phyloP scores from a whole-genome alignment of 2,113 vertebrate species.

The Psittacula cyanocephala region DNA sequence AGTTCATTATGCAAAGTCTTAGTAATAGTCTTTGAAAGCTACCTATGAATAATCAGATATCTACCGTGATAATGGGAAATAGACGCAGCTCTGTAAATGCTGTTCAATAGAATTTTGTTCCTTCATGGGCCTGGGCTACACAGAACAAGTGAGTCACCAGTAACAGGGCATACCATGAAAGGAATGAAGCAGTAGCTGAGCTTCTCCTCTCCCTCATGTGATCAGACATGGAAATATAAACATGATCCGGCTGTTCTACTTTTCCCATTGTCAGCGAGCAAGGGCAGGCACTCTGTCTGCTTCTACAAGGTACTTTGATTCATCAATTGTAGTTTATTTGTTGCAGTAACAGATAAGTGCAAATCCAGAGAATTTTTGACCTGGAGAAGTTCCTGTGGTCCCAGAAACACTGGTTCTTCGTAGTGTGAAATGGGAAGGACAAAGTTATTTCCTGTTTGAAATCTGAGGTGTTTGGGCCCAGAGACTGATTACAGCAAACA shows the following conservation, averaged over 20 bases:
- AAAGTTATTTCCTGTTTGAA: background rate
- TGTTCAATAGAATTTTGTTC: background rate
- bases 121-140: background rate
- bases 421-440: background rate
- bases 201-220: background rate
- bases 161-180: background rate
- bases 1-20: background rate
- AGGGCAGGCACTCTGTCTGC: background rate
- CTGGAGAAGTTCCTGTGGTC: background rate
- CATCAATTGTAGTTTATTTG: background rate
- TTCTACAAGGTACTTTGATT: background rate
- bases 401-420: background rate
- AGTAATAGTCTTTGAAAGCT: background rate
- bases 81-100: background rate
- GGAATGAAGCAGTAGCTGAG: background rate
- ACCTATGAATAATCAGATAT: background rate
- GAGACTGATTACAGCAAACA: background rate
- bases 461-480: background rate
- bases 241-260: background rate
- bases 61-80: background rate
- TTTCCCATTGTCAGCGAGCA: background rate
- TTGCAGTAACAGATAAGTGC: background rate
- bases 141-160: fast-evolving
- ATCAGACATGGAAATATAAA: background rate
- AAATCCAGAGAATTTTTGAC: background rate